Evolutionary conservation across 2,113 vertebrate species (phyloP), one percentile per base, ranked within the genome.

Genomic region (Pollimyrus isidori): DNA sequence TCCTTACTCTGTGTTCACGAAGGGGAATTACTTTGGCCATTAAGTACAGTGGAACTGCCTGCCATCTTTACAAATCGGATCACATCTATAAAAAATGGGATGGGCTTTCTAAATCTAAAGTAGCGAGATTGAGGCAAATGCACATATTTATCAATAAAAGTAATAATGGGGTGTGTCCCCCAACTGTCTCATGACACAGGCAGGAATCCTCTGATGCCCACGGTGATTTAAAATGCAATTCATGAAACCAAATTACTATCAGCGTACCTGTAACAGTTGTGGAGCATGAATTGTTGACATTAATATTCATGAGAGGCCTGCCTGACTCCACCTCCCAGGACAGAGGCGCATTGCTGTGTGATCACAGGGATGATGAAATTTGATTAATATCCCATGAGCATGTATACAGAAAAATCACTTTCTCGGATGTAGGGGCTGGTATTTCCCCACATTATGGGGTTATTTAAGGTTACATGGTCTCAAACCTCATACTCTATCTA

Each of bases 21-120:
- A 23, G 19, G 82, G 23, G 46, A 84, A 46, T 84, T 84, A n/a
- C 39, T 84, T 84, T 82, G 15, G 45, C 39, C 6, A 19, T 48
- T 48, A 84, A 46, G 82, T 84, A 45, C 82, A 84, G 45, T 84
- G 82, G 82, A 84, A 48, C 39, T 48, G 82, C 82, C 45, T 84
- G 39, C 82, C 45, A n/a, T 84, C 42, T 48, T 83, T 46, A 84
- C 82, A 84, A 84, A 84, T 23, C n/a, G 82, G 21, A 84, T 84
- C 46, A 84, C 39, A 42, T 84, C 21, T 45, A 84, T 84, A n/a
- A 46, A 80, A 84, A 48, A 84, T n/a, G 82, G 45, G 19, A 19
- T 13, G 9, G 42, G n/a, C 82, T 80, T 80, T 39, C 35, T 80
- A 19, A 35, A 19, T 2, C 73, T 23, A 84, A n/a, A 46, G 9